Percentiles rank a stretch among this genome's conserved stretches.
Evolutionary conservation across 2,888 invertebrate genomes (phyloP).

Genomic region (Agapostemon virescens): DNA sequence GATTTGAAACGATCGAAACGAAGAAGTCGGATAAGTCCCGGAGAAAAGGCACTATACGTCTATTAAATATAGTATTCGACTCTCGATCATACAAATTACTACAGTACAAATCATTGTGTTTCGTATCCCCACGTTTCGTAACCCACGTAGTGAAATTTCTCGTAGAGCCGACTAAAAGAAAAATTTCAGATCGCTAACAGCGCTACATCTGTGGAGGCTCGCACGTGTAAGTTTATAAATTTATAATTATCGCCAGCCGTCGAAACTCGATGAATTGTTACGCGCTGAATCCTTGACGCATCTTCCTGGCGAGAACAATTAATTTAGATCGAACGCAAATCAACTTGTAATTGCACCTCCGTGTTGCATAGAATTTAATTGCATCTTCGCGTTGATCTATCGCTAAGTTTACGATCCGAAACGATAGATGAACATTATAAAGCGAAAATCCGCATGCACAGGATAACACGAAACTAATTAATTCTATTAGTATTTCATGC

Average conservation of each 20-base stretch:
- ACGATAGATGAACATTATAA: background rate
- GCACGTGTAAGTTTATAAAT: slow-evolving; percentile 16
- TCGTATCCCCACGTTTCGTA: slow-evolving; percentile 16
- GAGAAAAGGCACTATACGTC: slow-evolving; percentile 76
- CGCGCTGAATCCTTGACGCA: background rate
- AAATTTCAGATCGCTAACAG: slow-evolving; percentile 4
- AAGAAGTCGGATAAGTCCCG: slow-evolving; percentile 67
- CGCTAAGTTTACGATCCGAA: background rate
- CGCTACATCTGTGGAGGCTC: background rate
- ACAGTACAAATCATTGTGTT: slow-evolving; percentile 36
- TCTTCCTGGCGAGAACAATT: slow-evolving; percentile 5
- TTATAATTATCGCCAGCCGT: slow-evolving; percentile 11
- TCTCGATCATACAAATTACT: slow-evolving; percentile 31
- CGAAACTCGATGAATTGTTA: slow-evolving; percentile 11
- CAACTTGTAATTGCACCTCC: slow-evolving; percentile 36
- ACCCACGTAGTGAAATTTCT: slow-evolving; percentile 21
- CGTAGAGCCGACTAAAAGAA: background rate
- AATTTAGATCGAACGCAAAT: background rate
- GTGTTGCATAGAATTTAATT: background rate
- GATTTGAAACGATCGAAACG: slow-evolving; percentile 50
- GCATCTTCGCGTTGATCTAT: background rate
- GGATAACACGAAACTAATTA: background rate
- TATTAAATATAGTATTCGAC: slow-evolving; percentile 52
- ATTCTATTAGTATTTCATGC: background rate
- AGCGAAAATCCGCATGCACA: background rate